Evolutionary conservation across 2,113 vertebrate species (phyloP).

Genomic region (Murina feae): DNA sequence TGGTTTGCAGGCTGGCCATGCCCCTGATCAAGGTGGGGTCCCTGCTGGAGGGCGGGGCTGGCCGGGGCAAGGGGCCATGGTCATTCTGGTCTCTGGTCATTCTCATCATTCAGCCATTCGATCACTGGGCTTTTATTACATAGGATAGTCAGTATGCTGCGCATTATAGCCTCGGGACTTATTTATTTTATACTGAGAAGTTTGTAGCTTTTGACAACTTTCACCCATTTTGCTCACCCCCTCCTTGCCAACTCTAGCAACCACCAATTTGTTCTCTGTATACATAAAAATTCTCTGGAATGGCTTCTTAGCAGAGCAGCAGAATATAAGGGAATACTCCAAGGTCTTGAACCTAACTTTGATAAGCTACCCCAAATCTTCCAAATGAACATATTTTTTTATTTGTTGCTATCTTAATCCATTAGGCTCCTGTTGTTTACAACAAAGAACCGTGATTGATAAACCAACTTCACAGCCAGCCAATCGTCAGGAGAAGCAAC

Average conservation of each 20-base stretch:
- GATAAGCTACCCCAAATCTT: not conserved
- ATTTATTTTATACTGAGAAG: not conserved
- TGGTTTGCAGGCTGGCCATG: too few species aligned
- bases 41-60: too few species aligned
- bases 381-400: not conserved
- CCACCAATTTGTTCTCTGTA: not conserved
- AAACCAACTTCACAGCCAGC: not conserved
- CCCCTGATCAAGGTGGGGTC: too few species aligned
- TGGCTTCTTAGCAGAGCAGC: not conserved
- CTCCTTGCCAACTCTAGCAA: not conserved
- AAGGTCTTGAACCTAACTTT: not conserved
- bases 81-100: too few species aligned
- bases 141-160: not conserved
- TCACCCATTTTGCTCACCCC: not conserved
- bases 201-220: not conserved
- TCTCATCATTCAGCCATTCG: too few species aligned
- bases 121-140: too few species aligned
- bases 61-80: too few species aligned
- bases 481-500: not conserved
- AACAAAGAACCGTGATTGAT: not conserved
- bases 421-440: not conserved
- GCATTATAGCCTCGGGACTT: not conserved
- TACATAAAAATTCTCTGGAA: not conserved
- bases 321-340: not conserved
- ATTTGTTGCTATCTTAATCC: not conserved